These are phyloP conservation scores for Drosophila trapezifrons DNA, from an alignment of 1,140 invertebrate species.

Conservation along the genomic window DNA sequence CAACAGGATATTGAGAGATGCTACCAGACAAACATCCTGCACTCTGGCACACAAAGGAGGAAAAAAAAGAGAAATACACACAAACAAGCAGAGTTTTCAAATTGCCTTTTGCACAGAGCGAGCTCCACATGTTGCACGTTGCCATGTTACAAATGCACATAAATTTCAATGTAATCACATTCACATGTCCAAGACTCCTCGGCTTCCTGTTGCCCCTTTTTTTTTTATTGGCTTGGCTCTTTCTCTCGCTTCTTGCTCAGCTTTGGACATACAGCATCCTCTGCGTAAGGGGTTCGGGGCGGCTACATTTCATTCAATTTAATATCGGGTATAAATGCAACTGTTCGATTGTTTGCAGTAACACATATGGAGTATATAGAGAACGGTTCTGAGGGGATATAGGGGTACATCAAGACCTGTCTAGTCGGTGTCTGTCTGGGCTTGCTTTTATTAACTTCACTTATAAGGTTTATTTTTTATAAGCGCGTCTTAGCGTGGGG, in stretches of 20 bases:
- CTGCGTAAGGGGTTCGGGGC: slow-evolving; percentile 52
- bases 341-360: slow-evolving; percentile 26
- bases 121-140: slow-evolving; percentile 78
- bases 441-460: neutral
- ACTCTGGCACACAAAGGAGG: slow-evolving; percentile 20
- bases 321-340: slow-evolving; percentile 58
- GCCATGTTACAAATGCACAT: slow-evolving; percentile 75
- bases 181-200: slow-evolving; percentile 54
- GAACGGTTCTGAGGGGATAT: too few relatives aligned
- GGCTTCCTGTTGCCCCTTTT: slow-evolving; percentile 27
- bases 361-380: neutral
- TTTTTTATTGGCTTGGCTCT: slow-evolving; percentile 12
- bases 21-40: slow-evolving; percentile 71
- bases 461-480: neutral
- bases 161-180: slow-evolving; percentile 82
- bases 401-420: neutral
- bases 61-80: slow-evolving; percentile 2
- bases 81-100: slow-evolving; percentile 32
- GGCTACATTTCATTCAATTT: slow-evolving; percentile 76
- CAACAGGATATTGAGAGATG: slow-evolving; percentile 79
- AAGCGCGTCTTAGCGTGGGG: neutral
- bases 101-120: slow-evolving; percentile 21
- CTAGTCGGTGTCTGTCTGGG: neutral
- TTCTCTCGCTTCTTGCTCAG: slow-evolving; percentile 2
- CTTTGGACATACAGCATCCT: neutral